Evolutionary conservation across 1,140 invertebrate species (phyloP), one percentile per base, ranked within the genome.

Genomic region (Drosophila rufa): DNA sequence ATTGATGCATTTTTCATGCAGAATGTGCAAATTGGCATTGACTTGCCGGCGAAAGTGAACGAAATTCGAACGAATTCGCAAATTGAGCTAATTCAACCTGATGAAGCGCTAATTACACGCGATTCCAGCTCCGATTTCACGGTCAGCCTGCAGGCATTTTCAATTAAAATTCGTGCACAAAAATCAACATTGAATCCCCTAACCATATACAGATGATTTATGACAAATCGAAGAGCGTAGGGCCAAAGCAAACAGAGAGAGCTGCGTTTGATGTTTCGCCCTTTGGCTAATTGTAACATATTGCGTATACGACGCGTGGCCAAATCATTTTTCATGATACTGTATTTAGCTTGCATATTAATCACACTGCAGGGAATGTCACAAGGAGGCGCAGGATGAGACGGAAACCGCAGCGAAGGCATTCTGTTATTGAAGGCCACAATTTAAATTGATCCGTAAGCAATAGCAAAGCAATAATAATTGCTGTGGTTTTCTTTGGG

Each of bases 381-480:
- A 14, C 14, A 22, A 19, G 47, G 19, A 5, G 15, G 51, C 7
- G 17, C 2, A n/a, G 40, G 12, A 15, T 19, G 27, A 22, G 51
- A 38, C 4, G 22, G 15, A 50, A 66, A 43, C 73, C 47, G 40
- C 67, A 69, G 30, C 64, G 58, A 61, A 69, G 80, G 62, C 59
- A 79, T 75, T 79, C 59, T 51, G 75, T 68, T 85, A 90, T 90
- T 90, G 81, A 90, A 85, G 80, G 70, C 70, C 51, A 76, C 85
- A 84, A 84, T 85, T 89, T 90, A 76, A 89, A 90, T 79, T 80
- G 65, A 70, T 81, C 85, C 78, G 48, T 60, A 73, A 59, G 70
- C 82, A 87, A 82, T 86, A 53, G 59, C 62, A 66, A 73, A 84
- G 75, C 70, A 90, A 79, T 85, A 90, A 74, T 90, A 89, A 90